Conservation (phyloP, 2,113 vertebrate species). For the Hemibagrus wyckioides region DNA sequence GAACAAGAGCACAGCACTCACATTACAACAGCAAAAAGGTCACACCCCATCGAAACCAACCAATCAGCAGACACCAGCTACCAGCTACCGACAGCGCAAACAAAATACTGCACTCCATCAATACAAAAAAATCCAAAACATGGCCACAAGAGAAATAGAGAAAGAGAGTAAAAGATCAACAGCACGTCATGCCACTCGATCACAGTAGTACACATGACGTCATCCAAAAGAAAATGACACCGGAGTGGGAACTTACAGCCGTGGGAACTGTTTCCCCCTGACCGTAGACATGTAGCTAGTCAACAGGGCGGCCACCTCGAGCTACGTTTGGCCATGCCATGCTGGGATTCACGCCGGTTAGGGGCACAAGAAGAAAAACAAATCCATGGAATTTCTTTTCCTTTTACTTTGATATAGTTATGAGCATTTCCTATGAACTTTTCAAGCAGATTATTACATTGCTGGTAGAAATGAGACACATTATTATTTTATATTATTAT, state of each 20-base stretch:
- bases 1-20: constrained; percentile 67
- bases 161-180: constrained; percentile 68
- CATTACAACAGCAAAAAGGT: constrained; percentile 75
- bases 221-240: constrained; percentile 80
- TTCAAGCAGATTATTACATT: constrained; percentile 1
- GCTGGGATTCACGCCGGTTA: constrained; percentile 73
- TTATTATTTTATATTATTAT: neutral
- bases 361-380: constrained; percentile 76
- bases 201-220: constrained; percentile 81
- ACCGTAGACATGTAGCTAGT: constrained; percentile 72
- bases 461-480: constrained; percentile 21
- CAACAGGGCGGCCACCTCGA: constrained; percentile 76
- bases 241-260: constrained; percentile 82
- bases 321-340: constrained; percentile 76
- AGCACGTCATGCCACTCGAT: constrained; percentile 81
- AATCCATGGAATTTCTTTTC: constrained; percentile 71
- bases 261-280: constrained; percentile 72
- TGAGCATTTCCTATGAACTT: constrained; percentile 1
- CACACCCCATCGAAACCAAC: constrained; percentile 74
- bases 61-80: constrained; percentile 75
- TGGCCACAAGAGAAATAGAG: constrained; percentile 36
- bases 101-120: constrained; percentile 75
- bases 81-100: constrained; percentile 69
- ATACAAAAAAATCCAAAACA: constrained; percentile 47
- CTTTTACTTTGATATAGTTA: constrained; percentile 35